phyloP scores from a whole-genome alignment of 1,140 invertebrate genomes.

The Oncopodura yosiiana region DNA sequence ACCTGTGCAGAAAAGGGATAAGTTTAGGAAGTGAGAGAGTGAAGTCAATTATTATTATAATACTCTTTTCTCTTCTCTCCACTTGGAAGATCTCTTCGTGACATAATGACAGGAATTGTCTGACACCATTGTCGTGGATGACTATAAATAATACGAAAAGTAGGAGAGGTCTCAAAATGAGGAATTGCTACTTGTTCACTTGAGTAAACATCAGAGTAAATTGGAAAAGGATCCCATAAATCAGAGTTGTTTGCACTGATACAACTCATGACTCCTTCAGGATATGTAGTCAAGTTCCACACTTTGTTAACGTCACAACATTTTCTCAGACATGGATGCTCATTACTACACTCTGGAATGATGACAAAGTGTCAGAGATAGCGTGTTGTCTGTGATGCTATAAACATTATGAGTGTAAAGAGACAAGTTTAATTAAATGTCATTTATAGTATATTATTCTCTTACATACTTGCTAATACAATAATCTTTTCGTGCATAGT shows the following conservation, averaged over 20 bases:
- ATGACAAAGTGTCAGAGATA: too few species aligned
- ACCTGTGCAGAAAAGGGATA: not conserved
- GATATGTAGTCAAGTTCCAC: constrained; percentile 1
- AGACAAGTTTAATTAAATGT: too few species aligned
- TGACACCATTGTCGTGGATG: constrained; percentile 8
- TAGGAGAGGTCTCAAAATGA: not conserved
- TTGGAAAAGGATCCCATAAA: constrained; percentile 6
- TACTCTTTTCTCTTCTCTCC: constrained; percentile 3
- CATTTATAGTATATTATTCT: too few species aligned
- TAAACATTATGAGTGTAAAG: too few species aligned
- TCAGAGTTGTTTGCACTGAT: constrained; percentile 3
- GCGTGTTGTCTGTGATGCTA: too few species aligned
- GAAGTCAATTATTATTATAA: not conserved
- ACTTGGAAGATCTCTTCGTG: not conserved
- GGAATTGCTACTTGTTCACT: not conserved
- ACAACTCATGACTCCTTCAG: not conserved
- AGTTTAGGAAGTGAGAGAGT: not conserved
- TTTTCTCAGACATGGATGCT: constrained; percentile 12
- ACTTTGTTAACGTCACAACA: constrained; percentile 15
- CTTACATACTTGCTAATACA: too few species aligned
- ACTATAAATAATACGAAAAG: not conserved
- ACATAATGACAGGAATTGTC: not conserved
- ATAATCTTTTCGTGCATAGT: too few species aligned
- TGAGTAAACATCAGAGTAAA: not conserved
- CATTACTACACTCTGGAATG: not conserved